A percentile compares a stretch with the other conserved stretches of the same genome.
These are phyloP conservation scores for Pelobates cultripes DNA, from an alignment of 2,797 vertebrate genomes.

Conservation along the genomic window DNA sequence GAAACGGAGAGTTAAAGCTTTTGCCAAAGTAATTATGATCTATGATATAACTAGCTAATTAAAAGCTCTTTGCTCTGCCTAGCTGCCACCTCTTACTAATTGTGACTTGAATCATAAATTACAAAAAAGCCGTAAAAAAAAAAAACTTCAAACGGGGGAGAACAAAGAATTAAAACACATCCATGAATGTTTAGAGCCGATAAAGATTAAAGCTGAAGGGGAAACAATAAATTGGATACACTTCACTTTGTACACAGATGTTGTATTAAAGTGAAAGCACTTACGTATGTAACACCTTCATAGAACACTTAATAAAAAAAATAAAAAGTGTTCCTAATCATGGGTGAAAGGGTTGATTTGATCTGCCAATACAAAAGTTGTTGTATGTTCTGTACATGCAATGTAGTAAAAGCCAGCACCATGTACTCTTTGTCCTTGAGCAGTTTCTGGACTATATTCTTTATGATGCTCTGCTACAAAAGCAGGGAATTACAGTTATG, in stretches of 20 bases:
- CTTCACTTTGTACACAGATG: slow-evolving; percentile 45
- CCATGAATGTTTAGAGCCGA: slow-evolving; percentile 15
- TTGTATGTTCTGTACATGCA: too few relatives aligned
- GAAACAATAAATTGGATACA: slow-evolving; percentile 34
- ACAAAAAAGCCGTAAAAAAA: slow-evolving; percentile 51
- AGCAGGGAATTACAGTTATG: too few relatives aligned
- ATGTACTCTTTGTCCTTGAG: too few relatives aligned
- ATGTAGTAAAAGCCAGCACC: too few relatives aligned
- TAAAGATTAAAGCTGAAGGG: slow-evolving; percentile 34
- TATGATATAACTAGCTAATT: slow-evolving; percentile 61
- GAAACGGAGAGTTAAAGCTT: slow-evolving; percentile 60
- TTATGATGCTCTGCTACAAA: too few relatives aligned
- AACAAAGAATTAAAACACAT: slow-evolving; percentile 7
- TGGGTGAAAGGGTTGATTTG: slow-evolving; percentile 18
- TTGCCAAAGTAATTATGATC: slow-evolving; percentile 59
- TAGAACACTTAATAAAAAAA: not conserved
- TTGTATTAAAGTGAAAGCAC: slow-evolving; percentile 23
- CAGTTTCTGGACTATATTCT: too few relatives aligned
- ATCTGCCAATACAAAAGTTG: slow-evolving; percentile 12
- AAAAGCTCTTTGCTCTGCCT: slow-evolving; percentile 64
- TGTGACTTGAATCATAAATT: slow-evolving; percentile 69
- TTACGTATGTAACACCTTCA: slow-evolving; percentile 24
- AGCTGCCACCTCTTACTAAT: slow-evolving; percentile 66
- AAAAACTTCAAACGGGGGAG: slow-evolving; percentile 57
- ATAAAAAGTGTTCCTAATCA: slow-evolving; percentile 19